Evolutionary conservation across 1,140 invertebrate genomes (phyloP).

Genomic region (Heliconius himera): DNA sequence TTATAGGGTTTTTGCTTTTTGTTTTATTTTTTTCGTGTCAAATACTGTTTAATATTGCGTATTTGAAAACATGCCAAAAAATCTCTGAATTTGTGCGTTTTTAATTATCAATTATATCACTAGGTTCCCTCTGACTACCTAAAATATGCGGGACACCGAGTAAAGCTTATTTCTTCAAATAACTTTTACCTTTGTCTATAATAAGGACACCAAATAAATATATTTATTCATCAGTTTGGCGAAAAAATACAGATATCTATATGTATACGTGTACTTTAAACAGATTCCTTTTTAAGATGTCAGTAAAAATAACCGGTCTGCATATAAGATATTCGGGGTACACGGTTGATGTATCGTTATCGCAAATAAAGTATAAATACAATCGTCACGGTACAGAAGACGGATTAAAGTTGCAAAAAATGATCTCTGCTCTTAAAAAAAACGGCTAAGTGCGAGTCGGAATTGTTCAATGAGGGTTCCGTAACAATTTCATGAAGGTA

Average conservation of each 20-base stretch:
- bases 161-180: too few relatives aligned
- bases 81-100: too few relatives aligned
- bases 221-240: background rate
- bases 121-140: too few relatives aligned
- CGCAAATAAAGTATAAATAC: slow-evolving; percentile 1
- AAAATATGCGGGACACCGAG: too few relatives aligned
- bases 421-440: background rate
- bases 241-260: background rate
- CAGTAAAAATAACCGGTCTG: background rate
- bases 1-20: background rate
- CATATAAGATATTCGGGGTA: slow-evolving; percentile 3
- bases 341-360: background rate
- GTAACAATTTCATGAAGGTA: too few relatives aligned
- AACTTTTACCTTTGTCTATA: background rate
- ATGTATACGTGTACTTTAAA: background rate
- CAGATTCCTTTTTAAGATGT: background rate
- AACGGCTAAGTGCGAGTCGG: too few relatives aligned
- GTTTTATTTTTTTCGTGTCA: too few relatives aligned
- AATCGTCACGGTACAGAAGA: slow-evolving; percentile 22
- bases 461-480: too few relatives aligned
- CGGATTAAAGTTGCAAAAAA: slow-evolving; percentile 8
- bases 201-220: background rate
- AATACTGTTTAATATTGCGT: too few relatives aligned
- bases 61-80: too few relatives aligned
- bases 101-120: too few relatives aligned